Evolutionary conservation across 1,140 invertebrate species (phyloP), one percentile per base, ranked within the genome.

Genomic region (Glomeris maerens): DNA sequence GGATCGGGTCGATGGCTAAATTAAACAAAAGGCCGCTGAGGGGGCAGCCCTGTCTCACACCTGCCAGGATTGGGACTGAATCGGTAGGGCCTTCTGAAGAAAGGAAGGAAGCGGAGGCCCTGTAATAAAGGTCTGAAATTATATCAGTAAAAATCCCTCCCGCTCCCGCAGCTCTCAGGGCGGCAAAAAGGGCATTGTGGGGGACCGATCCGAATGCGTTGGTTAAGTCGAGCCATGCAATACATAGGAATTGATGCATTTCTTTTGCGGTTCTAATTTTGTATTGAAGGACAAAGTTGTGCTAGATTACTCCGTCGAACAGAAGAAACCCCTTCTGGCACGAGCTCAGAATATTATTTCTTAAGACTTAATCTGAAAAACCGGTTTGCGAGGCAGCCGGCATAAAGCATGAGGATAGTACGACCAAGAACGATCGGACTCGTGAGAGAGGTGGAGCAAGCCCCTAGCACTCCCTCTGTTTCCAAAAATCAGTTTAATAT

Each of bases 191-290:
- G 1, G 63, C 49, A 0, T 48, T 10, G 27, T 63, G 62, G 0
- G 58, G 50, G 0, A 69, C 61, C 0, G 62, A 57, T 27, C 67
- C 66, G 44, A 71, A 70, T 0, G 63, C 61, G 22, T 59, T 60
- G n/a, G 44, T 41, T 0, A 60, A 27, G 25, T 64, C 64, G 7
- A 64, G 22, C n/a, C 53, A 56, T 27, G 57, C 55, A 23, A 53
- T 53, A 31, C 5, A 48, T 13, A 60, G 48, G 40, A 47, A 40
- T 17, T 23, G 47, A 2, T 21, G 26, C 3, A 29, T 31, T 4
- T 26, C n/a, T 47, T 59, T 55, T 0, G 57, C 27, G 49, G 54
- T 5, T 29, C 55, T n/a, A 46, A 55, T 21, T 22, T 17, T 14
- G 4, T 52, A 23, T 0, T 54, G 14, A 0, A 63, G 38, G 0